Evolutionary conservation across 2,888 invertebrate genomes (phyloP).

Genomic region (Hartigia nigra): DNA sequence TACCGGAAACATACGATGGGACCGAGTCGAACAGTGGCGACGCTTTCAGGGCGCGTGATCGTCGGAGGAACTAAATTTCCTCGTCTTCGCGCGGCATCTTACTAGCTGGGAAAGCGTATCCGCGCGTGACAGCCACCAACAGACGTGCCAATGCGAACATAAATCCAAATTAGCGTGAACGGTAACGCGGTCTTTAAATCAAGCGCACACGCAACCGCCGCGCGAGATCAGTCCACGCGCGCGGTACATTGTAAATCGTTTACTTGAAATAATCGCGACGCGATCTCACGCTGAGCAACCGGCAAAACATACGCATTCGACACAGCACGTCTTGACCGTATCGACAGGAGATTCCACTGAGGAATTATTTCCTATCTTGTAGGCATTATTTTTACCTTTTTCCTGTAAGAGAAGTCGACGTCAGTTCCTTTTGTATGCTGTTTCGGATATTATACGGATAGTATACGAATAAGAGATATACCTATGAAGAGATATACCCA

Average conservation of each 20-base stretch:
- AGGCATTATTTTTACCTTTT: not conserved
- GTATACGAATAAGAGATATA: too few relatives aligned
- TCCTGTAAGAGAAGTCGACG: not conserved
- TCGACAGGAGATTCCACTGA: not conserved
- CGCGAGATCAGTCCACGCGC: constrained; percentile 30
- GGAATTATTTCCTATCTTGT: not conserved
- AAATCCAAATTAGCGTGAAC: constrained; percentile 64
- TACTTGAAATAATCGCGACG: not conserved
- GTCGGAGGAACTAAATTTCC: constrained; percentile 26
- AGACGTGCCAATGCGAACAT: constrained; percentile 62
- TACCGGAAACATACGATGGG: not conserved
- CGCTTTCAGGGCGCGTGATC: constrained; percentile 25
- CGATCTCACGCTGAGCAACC: not conserved
- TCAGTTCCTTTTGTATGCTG: not conserved
- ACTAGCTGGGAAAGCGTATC: not conserved
- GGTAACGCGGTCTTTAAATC: constrained; percentile 41
- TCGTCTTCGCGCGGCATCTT: constrained; percentile 16
- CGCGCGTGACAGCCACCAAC: constrained; percentile 9
- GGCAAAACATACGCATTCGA: not conserved
- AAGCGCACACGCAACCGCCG: constrained; percentile 32
- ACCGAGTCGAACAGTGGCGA: not conserved
- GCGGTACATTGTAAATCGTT: not conserved
- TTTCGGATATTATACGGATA: too few relatives aligned
- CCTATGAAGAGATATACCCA: too few relatives aligned
- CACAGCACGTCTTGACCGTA: not conserved